Base-by-base conservation (phyloP, 2,113 vertebrate species). In the Hyla sarda region DNA sequence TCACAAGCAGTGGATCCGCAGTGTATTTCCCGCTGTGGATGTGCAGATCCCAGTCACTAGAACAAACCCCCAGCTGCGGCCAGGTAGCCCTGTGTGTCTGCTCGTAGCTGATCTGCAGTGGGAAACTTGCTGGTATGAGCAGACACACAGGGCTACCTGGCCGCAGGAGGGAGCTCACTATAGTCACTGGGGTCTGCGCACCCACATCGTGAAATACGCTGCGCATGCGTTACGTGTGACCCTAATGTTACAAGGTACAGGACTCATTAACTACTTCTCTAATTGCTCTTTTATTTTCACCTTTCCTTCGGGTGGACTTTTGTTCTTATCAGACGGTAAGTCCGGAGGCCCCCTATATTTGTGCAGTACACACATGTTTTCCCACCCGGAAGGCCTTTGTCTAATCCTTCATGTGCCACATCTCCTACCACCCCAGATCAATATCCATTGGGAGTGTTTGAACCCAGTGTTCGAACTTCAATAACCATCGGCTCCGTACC, bases 261-360 rank as follows among this genome's bases (percentile, higher is more conserved):
- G 32, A 41, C 28, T 32, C 8, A 14, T 34, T 69, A n/a, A n/a
- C n/a, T n/a, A 5, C 73, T 32, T 52, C 48, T 77, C 74, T 77
- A 19, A 76, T 2, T 19, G 0, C 5, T 21, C n/a, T 23, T 71
- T 12, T 41, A 10, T 77, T 34, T 54, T 52, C 74, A 48, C 25
- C 5, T 77, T 77, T 54, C 28, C 67, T 77, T 23, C 14, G 47
- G 74, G 30, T 52, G 67, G 67, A 71, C 34, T 23, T 25, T 25
- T 50, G 14, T 30, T 32, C 47, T 21, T 48, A 77, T 48, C 25
- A 52, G 74, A 54, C 19, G 74, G 74, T 77, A 77, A 77, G 74
- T 77, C 30, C 30, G 17, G 74, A 14, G 47, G 16, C 19, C 41
- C 37, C 41, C 13, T n/a, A 41, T 52, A 17, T 76, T 28, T 52